Conservation (phyloP, 2,888 invertebrate genomes). For the Eristalis intricaria region DNA sequence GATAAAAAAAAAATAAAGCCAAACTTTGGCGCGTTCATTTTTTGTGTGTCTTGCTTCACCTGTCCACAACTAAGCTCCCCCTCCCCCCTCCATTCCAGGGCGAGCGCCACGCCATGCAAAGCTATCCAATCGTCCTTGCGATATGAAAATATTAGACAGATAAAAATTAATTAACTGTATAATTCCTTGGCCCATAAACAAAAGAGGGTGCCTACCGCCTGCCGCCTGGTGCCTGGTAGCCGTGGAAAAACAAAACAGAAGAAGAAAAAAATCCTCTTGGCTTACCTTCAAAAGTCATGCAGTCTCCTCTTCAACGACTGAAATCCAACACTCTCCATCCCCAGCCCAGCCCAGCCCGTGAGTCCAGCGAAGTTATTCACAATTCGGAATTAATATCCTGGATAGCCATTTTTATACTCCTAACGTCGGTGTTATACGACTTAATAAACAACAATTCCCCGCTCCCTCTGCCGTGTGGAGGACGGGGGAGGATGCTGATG, state of each 20-base stretch:
- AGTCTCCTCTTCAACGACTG: not conserved
- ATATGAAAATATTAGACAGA: conserved; percentile 71
- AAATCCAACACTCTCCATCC: not conserved
- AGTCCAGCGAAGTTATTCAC: conserved; percentile 54
- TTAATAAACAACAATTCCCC: conserved; percentile 66
- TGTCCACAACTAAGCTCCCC: conserved; percentile 32
- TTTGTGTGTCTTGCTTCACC: conserved; percentile 24
- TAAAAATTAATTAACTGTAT: conserved; percentile 72
- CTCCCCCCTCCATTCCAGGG: not conserved
- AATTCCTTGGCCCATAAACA: conserved; percentile 69
- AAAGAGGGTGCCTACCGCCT: conserved; percentile 34
- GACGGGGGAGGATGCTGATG: too few relatives aligned
- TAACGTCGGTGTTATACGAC: conserved; percentile 66
- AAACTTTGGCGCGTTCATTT: not conserved
- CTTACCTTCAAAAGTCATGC: conserved; percentile 61
- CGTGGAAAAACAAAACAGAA: not conserved
- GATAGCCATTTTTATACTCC: conserved; percentile 63
- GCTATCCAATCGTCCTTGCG: conserved; percentile 63
- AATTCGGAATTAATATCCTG: conserved; percentile 69
- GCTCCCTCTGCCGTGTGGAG: not conserved
- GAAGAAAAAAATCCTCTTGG: conserved; percentile 12
- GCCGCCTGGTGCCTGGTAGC: not conserved
- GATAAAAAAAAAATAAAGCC: not conserved
- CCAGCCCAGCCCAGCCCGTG: not conserved
- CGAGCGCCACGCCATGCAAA: not conserved